Conservation (phyloP, 2,888 invertebrate genomes). For the Mesorhabditis sp. region DNA sequence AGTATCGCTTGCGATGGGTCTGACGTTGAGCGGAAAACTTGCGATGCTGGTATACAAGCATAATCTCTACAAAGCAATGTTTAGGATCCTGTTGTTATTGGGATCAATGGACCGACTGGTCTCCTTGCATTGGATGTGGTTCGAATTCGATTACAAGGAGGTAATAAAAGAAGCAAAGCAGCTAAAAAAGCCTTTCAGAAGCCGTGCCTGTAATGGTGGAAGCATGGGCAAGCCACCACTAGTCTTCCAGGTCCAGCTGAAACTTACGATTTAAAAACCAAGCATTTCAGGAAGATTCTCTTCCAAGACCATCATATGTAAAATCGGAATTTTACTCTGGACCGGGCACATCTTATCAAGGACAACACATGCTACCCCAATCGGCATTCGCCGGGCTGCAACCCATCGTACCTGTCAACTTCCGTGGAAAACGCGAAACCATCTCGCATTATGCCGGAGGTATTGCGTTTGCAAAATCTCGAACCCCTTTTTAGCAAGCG, state of each 20-base stretch:
- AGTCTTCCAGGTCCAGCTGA: not conserved
- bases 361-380: too few relatives aligned
- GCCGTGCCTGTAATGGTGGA: constrained; percentile 5
- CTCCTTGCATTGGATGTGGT: constrained; percentile 35
- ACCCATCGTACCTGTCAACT: constrained; percentile 33
- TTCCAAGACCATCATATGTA: not conserved
- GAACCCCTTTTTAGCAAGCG: constrained; percentile 8
- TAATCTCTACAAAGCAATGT: not conserved
- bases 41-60: constrained; percentile 34
- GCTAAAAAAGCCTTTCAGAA: not conserved
- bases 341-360: not conserved
- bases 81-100: constrained; percentile 39
- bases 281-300: not conserved
- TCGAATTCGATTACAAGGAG: constrained; percentile 23
- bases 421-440: constrained; percentile 29
- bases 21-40: constrained; percentile 33
- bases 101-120: constrained; percentile 40
- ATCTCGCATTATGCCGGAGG: not conserved
- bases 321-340: not conserved
- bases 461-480: not conserved
- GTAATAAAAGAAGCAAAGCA: constrained; percentile 8
- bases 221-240: not conserved
- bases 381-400: constrained; percentile 18
- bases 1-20: constrained; percentile 32
- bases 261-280: not conserved